Evolutionary conservation across 2,888 invertebrate species (phyloP).

Genomic region (Hesperia comma): DNA sequence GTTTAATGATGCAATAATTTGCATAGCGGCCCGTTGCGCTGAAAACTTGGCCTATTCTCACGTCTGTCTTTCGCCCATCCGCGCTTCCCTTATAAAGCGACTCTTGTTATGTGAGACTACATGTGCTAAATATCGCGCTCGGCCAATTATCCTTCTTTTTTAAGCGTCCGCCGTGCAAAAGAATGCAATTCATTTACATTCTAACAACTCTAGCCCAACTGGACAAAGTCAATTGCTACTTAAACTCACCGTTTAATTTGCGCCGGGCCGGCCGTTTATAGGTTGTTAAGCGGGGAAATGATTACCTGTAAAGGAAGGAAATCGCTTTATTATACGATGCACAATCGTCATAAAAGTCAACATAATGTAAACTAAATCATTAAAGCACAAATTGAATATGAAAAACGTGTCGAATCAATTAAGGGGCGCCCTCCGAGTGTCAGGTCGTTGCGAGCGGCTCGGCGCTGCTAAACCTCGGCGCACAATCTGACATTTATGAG

Average conservation of each 20-base stretch:
- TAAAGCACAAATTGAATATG: constrained; percentile 51
- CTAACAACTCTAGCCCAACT: constrained; percentile 36
- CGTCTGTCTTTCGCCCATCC: constrained; percentile 63
- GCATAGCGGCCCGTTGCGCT: constrained; percentile 72
- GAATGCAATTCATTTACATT: constrained; percentile 40
- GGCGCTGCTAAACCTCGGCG: constrained; percentile 74
- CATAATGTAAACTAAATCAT: constrained; percentile 56
- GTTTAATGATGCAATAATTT: constrained; percentile 83
- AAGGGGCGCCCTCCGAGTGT: constrained; percentile 54
- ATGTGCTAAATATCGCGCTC: constrained; percentile 53
- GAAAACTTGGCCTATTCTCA: constrained; percentile 73
- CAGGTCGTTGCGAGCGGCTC: constrained; percentile 45
- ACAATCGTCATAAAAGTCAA: constrained; percentile 53
- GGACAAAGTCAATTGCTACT: constrained; percentile 39
- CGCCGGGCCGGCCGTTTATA: constrained; percentile 55
- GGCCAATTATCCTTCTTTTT: constrained; percentile 40
- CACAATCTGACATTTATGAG: constrained; percentile 85
- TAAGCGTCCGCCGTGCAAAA: constrained; percentile 34
- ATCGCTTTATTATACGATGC: constrained; percentile 57
- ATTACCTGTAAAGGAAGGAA: constrained; percentile 71
- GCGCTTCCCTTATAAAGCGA: constrained; percentile 65
- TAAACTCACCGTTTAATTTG: constrained; percentile 66
- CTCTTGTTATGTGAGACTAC: constrained; percentile 61
- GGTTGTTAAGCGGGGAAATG: constrained; percentile 54
- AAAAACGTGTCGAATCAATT: constrained; percentile 71